Evolutionary conservation across 2,113 vertebrate species (phyloP), one percentile per base, ranked within the genome.

Genomic region (Furnarius figulus): DNA sequence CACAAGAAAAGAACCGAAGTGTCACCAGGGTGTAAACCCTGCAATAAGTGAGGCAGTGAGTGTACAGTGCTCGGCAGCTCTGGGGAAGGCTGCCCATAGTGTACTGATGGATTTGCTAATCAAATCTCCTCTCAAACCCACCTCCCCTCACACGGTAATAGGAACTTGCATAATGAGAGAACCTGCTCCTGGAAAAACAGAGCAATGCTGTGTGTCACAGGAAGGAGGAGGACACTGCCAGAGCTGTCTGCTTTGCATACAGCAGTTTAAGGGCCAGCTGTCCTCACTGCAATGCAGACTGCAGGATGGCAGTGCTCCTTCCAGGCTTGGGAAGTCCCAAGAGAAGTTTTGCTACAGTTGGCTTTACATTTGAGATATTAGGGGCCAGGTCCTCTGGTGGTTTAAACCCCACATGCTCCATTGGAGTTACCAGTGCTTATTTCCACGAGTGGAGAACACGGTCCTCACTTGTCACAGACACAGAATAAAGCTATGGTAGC

Each of bases 381-480:
- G 30, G 49, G 55, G 18, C 72, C 77, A 83, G 81, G 67, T 86
- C 37, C 53, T 79, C 82, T 37, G 61, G 59, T 53, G 72, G 35
- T 56, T 92, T 70, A 74, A 86, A 84, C 61, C 61, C 31, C 94
- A 66, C 9, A 7, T 39, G 81, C 93, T 97, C 96, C 94, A 95
- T 92, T 90, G 94, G 95, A 97, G 93, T 93, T 95, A 91, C 84
- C 0, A 28, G 71, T 88, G 83, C 72, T 74, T 87, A 56, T 44
- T 96, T 96, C 91, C 90, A 93, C 5, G 0, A 92, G 79, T 71
- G 62, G 87, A 94, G 90, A 82, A 72, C 2, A 39, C 5, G 47
- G 79, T 96, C 93, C 93, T 85, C 39, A 40, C 74, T 85, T 94
- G 83, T 92, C 92, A 79, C 58, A 96, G 95, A 95, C 93, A 90